Evolutionary conservation across 2,113 vertebrate genomes (phyloP), one percentile per base, ranked within the genome.

Genomic region (Tachysurus fulvidraco): DNA sequence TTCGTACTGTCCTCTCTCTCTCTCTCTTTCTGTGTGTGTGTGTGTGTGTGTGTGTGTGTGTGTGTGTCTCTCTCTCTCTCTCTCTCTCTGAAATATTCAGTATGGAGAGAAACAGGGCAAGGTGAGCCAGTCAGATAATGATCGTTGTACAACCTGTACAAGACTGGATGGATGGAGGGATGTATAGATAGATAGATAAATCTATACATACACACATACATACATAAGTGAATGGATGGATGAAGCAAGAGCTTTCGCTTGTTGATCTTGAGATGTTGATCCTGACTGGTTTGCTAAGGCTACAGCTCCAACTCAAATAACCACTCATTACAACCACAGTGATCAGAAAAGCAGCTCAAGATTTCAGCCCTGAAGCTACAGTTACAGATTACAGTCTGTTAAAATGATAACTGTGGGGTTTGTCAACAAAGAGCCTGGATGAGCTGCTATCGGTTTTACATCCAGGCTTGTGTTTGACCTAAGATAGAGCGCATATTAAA

Each of bases 91-190:
- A 96, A 96, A 96, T 94, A 96, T 93, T 96, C 95, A 96, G 94
- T 92, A 87, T 23, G n/a, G 92, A 90, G 83, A 28, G 30, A 80
- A 93, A 91, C 82, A 82, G 92, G 87, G 94, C 95, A 96, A 95
- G 92, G 92, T 91, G 95, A 96, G 94, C 89, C 85, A 90, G 91
- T 91, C 91, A 65, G 93, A 87, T 91, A 94, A 89, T 93, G 93
- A 96, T 96, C 96, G 93, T 96, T 96, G 95, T 96, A 96, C 96
- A 95, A 93, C 79, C 92, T 94, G n/a, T 93, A 94, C 90, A 89
- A 91, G 87, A 89, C 25, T 90, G 85, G 44, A 54, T 14, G 23
- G 73, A 4, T n/a, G 30, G 4, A 86, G 81, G 13, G 25, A 41
- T 71, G 62, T 14, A 77, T 86, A 90, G 87, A 41, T 8, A 86